A percentile compares a stretch with the other conserved stretches of the same genome.
These are phyloP conservation scores for Ctenicera cuprea DNA, from an alignment of 2,888 invertebrate genomes.

Conservation along the genomic window DNA sequence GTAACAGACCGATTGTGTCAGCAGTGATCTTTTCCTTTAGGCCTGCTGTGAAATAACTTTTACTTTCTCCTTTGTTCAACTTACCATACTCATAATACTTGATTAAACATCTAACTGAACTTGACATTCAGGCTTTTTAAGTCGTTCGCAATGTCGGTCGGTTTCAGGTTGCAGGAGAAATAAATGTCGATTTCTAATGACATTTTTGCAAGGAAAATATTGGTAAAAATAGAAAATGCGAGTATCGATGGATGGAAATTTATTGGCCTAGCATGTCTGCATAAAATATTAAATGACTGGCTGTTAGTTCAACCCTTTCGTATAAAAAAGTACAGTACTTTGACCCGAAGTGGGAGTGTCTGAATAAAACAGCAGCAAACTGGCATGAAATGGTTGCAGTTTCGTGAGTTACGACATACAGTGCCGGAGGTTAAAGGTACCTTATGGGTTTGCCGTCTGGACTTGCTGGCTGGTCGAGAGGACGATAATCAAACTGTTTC, in stretches of 20 bases:
- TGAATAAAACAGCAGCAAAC: slow-evolving; percentile 43
- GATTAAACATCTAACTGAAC: slow-evolving; percentile 40
- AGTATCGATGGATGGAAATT: not conserved
- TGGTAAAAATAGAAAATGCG: not conserved
- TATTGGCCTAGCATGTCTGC: not conserved
- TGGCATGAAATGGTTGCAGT: slow-evolving; percentile 43
- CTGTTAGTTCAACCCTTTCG: slow-evolving; percentile 17
- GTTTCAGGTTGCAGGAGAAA: no score
- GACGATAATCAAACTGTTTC: slow-evolving; percentile 24
- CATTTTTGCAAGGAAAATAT: not conserved
- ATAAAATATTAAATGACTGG: slow-evolving; percentile 26
- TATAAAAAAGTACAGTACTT: slow-evolving; percentile 29
- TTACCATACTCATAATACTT: slow-evolving; percentile 29
- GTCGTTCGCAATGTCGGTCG: not conserved
- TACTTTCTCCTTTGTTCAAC: slow-evolving; percentile 45
- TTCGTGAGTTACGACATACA: slow-evolving; percentile 57
- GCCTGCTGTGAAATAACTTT: slow-evolving; percentile 41
- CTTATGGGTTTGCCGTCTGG: slow-evolving; percentile 50
- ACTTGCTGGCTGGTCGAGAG: slow-evolving; percentile 17
- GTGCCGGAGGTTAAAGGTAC: slow-evolving; percentile 58
- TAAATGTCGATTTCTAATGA: not conserved
- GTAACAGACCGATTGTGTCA: slow-evolving; percentile 15
- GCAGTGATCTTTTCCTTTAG: slow-evolving; percentile 14
- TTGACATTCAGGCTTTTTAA: slow-evolving; percentile 41
- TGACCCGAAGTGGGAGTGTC: slow-evolving; percentile 44